phyloP scores from a whole-genome alignment of 2,888 invertebrate genomes.

The Orthosia gracilis region DNA sequence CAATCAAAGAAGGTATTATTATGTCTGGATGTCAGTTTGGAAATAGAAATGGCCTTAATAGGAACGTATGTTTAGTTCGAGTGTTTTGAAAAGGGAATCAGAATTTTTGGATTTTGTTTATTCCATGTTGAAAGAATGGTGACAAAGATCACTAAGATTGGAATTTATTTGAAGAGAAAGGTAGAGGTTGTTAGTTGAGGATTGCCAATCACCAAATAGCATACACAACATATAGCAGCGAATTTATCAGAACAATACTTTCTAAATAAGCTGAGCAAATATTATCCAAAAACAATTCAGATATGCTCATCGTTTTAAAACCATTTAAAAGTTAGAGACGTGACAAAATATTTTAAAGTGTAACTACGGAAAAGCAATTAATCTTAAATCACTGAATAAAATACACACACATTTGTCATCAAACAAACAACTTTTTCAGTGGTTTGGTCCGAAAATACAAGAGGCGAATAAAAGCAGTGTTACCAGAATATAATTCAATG shows the following conservation, averaged over 20 bases:
- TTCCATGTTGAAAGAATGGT: too few relatives aligned
- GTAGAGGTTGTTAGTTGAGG: too few relatives aligned
- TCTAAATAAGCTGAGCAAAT: too few relatives aligned
- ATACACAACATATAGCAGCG: too few relatives aligned
- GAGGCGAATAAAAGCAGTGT: constrained; percentile 58
- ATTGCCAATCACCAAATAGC: too few relatives aligned
- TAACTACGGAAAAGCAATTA: background rate
- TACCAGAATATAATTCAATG: constrained; percentile 75
- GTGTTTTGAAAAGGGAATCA: constrained; percentile 5
- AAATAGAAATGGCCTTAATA: constrained; percentile 40
- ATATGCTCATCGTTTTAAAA: too few relatives aligned
- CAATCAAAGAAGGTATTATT: constrained; percentile 39
- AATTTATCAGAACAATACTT: too few relatives aligned
- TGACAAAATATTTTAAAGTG: background rate
- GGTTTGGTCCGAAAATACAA: constrained; percentile 60
- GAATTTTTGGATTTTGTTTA: background rate
- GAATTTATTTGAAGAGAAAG: too few relatives aligned
- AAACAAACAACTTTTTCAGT: constrained; percentile 43
- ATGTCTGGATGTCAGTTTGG: constrained; percentile 26
- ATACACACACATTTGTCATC: constrained; percentile 21
- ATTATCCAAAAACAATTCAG: too few relatives aligned
- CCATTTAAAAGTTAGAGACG: too few relatives aligned
- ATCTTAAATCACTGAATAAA: background rate
- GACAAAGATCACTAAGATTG: too few relatives aligned
- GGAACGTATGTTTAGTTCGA: background rate